Conservation (phyloP, 2,113 vertebrate species). For the Carassius auratus region DNA sequence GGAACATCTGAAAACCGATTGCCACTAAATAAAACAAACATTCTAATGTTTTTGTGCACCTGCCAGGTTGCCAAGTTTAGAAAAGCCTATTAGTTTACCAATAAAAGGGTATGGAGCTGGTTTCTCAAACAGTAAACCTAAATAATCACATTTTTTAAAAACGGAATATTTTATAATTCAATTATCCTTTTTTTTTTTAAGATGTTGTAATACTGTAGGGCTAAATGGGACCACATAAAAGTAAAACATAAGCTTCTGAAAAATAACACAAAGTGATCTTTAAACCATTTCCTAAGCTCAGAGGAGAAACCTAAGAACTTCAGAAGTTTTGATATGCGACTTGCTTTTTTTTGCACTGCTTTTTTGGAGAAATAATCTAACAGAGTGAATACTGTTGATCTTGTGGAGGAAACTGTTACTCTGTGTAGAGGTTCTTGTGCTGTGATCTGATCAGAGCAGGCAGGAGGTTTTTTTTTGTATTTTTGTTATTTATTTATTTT, state of each 20-base stretch:
- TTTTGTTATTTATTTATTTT: background rate
- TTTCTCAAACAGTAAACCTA: background rate
- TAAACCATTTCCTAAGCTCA: background rate
- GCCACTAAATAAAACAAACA: background rate
- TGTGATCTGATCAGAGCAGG: slow-evolving; percentile 12
- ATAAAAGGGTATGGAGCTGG: background rate
- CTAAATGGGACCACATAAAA: background rate
- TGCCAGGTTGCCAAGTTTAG: slow-evolving; percentile 14
- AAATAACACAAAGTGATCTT: background rate
- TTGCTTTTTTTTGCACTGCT: background rate
- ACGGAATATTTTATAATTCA: background rate
- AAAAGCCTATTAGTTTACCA: slow-evolving; percentile 33
- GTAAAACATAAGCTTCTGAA: background rate
- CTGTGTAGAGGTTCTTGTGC: background rate
- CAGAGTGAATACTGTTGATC: slow-evolving; percentile 17
- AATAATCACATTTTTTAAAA: background rate
- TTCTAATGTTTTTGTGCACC: background rate
- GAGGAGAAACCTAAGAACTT: slow-evolving; percentile 1
- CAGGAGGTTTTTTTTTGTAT: background rate
- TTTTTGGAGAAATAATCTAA: slow-evolving; percentile 14
- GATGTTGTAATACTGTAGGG: background rate
- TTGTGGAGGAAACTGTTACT: slow-evolving; percentile 5
- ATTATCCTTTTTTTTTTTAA: background rate
- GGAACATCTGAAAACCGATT: background rate
- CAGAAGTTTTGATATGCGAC: slow-evolving; percentile 6